Percentiles rank a stretch among this genome's conserved stretches.
Evolutionary conservation across 2,113 vertebrate genomes (phyloP).

Genomic region (Abramis brama): DNA sequence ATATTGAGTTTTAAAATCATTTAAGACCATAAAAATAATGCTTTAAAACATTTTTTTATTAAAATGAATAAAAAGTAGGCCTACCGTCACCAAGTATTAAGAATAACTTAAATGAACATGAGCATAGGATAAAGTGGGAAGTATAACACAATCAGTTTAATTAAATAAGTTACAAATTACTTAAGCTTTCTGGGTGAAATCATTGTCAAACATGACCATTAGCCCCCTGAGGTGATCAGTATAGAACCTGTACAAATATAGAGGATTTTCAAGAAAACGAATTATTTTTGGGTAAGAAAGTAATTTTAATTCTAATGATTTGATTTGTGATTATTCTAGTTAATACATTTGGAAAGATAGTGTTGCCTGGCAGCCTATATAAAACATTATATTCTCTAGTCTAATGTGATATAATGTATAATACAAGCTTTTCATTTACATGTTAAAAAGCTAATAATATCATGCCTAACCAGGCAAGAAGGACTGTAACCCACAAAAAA

Average conservation of each 20-base stretch:
- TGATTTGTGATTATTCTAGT: background rate
- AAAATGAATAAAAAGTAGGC: no score
- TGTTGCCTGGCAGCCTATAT: background rate
- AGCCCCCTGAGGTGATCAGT: no score
- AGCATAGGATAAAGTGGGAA: no score
- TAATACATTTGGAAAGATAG: background rate
- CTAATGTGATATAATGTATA: background rate
- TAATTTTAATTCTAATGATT: background rate
- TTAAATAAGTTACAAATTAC: no score
- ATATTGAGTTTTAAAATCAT: background rate
- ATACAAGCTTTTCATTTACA: background rate
- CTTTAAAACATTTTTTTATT: no score
- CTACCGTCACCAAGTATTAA: no score
- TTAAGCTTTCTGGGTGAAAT: no score
- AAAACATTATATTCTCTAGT: background rate
- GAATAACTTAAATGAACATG: no score
- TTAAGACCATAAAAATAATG: background rate
- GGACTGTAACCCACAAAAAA: no score
- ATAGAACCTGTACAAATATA: no score
- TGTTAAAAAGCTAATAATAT: background rate
- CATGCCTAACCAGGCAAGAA: background rate
- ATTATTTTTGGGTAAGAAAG: background rate
- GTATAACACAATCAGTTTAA: no score
- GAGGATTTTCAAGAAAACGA: background rate
- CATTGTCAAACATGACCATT: no score